Evolutionary conservation across 2,113 vertebrate genomes (phyloP).

Genomic region (Eonycteris spelaea): DNA sequence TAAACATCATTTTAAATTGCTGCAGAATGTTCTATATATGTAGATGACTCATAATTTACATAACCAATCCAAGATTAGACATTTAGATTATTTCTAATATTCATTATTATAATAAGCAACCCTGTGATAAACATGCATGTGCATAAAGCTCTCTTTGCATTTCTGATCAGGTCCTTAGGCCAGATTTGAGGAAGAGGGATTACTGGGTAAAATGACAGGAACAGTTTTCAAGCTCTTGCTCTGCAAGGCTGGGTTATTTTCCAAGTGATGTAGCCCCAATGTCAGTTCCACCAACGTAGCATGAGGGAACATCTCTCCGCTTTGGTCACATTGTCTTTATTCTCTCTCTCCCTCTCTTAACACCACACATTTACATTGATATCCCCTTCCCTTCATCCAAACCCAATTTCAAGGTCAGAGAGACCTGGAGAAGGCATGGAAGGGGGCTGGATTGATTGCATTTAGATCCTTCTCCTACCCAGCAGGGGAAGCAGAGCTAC

Average conservation of each 20-base stretch:
- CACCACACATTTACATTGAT: background rate
- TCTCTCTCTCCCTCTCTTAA: background rate
- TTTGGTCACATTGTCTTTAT: background rate
- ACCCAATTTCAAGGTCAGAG: background rate
- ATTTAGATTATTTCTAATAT: constrained; percentile 36
- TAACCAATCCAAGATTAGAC: constrained; percentile 55
- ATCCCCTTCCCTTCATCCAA: background rate
- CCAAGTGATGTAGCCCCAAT: background rate
- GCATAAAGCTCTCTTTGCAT: background rate
- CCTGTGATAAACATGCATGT: background rate
- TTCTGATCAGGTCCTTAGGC: background rate
- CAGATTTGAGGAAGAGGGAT: background rate
- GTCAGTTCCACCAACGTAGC: background rate
- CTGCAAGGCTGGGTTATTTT: background rate
- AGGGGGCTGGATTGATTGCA: background rate
- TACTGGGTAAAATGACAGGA: background rate
- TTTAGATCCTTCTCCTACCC: background rate
- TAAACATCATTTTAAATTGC: constrained; percentile 53
- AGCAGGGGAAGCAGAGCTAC: background rate
- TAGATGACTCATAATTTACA: constrained; percentile 40
- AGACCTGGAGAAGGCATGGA: background rate
- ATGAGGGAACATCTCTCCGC: background rate
- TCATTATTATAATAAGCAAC: background rate
- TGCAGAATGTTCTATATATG: background rate
- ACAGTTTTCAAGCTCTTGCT: background rate